Evolutionary conservation across 2,797 vertebrate species (phyloP), one percentile per base, ranked within the genome.

Genomic region (Lagodon rhomboides): DNA sequence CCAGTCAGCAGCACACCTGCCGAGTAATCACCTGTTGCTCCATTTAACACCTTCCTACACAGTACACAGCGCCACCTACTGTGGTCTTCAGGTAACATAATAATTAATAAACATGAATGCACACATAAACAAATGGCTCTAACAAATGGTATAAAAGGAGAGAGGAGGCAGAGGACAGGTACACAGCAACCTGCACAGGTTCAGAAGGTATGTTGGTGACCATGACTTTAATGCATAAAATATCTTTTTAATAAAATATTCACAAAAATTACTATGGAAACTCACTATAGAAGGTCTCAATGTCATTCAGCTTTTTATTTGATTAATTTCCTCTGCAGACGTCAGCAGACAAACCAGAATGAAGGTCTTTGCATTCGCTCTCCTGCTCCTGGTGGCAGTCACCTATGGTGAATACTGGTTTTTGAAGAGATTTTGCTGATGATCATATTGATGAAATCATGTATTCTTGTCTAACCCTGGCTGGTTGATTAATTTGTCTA

Each of bases 361-460:
- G 66, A 75, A 75, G 60, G 59, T 64, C 23, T 66, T 80, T 54
- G 66, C 54, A 18, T 53, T 75, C 7, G 78, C 60, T 59, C 65
- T 80, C 43, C 63, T 82, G 34, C 74, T 82, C 74, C 74, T 73
- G 63, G 68, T 73, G 63, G 68, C 64, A 9, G 18, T 72, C 63
- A 46, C 62, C 56, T 68, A 63, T 8, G 64, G 79, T 73, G 44
- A 77, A 34, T 23, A 30, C 23, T 41, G 34, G 9, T 38, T 38
- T 38, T 38, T 38, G 34, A 38, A 5, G 30, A 34, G 30, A 34
- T 34, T 34, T 34, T 34, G 5, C 0, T 9, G 7, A 38, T 38
- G 34, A 9, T 38, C 8, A 38, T 38, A 38, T 27, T 27, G 27
- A 27, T 27, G 27, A 27, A 43, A 43, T 34, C 30, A 34, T 34